A percentile compares a stretch with the other conserved stretches of the same genome.
Evolutionary conservation across 2,888 invertebrate genomes (phyloP).

Genomic region (Parnassius glacialis): DNA sequence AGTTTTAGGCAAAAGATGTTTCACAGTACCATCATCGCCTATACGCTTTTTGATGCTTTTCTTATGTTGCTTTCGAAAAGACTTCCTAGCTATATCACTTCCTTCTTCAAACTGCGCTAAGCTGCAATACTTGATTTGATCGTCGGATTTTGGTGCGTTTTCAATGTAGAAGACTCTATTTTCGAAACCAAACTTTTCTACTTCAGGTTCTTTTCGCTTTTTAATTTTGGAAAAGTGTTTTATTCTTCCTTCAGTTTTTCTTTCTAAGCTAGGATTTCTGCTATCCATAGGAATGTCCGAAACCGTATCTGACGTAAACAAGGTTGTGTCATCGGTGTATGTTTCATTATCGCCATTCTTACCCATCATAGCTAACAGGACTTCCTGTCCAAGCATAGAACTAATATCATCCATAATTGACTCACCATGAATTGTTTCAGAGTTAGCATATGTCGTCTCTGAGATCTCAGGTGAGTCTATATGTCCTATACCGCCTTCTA

Average conservation of each 20-base stretch:
- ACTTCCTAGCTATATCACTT: conserved; percentile 89
- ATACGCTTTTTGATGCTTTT: conserved; percentile 71
- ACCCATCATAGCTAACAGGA: conserved; percentile 84
- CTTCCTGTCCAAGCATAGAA: conserved; percentile 86
- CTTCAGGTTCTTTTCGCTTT: conserved; percentile 62
- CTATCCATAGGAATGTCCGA: conserved; percentile 77
- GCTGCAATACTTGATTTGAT: conserved; percentile 87
- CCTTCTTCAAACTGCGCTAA: conserved; percentile 91
- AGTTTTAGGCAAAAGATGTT: conserved; percentile 60
- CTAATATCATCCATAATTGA: conserved; percentile 90
- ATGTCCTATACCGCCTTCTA: conserved; percentile 84
- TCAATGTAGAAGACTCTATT: conserved; percentile 85
- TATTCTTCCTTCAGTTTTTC: conserved; percentile 80
- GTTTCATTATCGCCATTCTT: conserved; percentile 83
- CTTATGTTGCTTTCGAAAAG: conserved; percentile 82
- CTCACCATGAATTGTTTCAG: conserved; percentile 88
- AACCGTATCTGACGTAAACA: conserved; percentile 82
- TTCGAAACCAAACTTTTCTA: conserved; percentile 85
- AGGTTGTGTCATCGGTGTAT: conserved; percentile 86
- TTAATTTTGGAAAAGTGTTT: conserved; percentile 78
- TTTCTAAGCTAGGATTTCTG: conserved; percentile 78
- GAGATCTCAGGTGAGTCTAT: conserved; percentile 92
- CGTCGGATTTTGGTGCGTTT: conserved; percentile 72
- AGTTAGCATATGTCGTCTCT: conserved; percentile 84
- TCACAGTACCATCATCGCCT: conserved; percentile 53